Evolutionary conservation across 1,140 invertebrate genomes (phyloP).

Genomic region (Drosophila parabipectinata): DNA sequence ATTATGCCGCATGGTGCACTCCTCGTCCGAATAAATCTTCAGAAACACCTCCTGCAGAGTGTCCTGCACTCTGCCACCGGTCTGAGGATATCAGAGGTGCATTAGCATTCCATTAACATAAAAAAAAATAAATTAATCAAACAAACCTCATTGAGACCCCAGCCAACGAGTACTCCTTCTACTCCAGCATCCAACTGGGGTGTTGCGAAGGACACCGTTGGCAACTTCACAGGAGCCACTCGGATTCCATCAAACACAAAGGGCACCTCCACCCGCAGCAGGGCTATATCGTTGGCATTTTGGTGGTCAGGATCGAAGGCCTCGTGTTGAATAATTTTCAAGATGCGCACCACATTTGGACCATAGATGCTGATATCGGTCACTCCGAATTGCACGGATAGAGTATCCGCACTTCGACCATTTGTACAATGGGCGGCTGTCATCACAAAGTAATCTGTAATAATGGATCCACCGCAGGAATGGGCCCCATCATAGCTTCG

Average conservation of each 20-base stretch:
- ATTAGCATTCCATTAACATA: not conserved
- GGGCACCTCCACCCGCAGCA: slow-evolving; percentile 51
- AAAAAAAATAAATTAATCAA: not conserved
- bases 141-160: slow-evolving; percentile 75
- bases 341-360: slow-evolving; percentile 64
- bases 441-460: slow-evolving; percentile 85
- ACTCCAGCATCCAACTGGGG: slow-evolving; percentile 54
- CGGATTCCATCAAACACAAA: slow-evolving; percentile 55
- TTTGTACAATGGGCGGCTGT: slow-evolving; percentile 87
- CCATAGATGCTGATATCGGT: slow-evolving; percentile 48
- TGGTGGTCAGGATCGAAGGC: slow-evolving; percentile 51
- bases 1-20: slow-evolving; percentile 68
- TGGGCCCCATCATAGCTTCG: slow-evolving; percentile 79
- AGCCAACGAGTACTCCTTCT: slow-evolving; percentile 68
- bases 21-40: slow-evolving; percentile 77
- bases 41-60: slow-evolving; percentile 82
- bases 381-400: slow-evolving; percentile 66
- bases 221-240: slow-evolving; percentile 62
- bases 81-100: slow-evolving; percentile 44
- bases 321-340: slow-evolving; percentile 73
- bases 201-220: slow-evolving; percentile 46
- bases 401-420: slow-evolving; percentile 40
- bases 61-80: slow-evolving; percentile 67
- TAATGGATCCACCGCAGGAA: slow-evolving; percentile 86
- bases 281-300: slow-evolving; percentile 77